Evolutionary conservation across 2,888 invertebrate genomes (phyloP), one percentile per base, ranked within the genome.

Genomic region (Hemaris fuciformis): DNA sequence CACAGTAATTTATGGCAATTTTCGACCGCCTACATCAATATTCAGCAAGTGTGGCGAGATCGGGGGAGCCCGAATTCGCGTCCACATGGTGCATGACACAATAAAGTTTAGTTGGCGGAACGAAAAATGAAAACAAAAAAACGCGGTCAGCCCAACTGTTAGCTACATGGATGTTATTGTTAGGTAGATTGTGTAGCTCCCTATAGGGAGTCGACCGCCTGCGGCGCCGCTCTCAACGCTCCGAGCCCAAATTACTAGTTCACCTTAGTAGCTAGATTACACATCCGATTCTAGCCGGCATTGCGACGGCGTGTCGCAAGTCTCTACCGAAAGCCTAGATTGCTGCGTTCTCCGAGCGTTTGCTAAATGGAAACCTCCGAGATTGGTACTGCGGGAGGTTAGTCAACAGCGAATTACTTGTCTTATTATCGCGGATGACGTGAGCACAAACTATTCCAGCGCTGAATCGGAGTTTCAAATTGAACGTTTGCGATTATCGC

Each of bases 81-180:
- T 73, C 79, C 85, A 85, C 82, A 88, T 87, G 87, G 81, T 74
- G 80, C 81, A 84, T 83, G 81, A 80, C 83, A 81, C 80, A 76
- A 83, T 83, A 76, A 81, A 84, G 79, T 85, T 87, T 87, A 88
- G n/a, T n/a, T 84, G 82, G 79, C 75, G 76, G 78, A 82, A 83
- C 80, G 79, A 76, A 79, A 78, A 79, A 78, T 64, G 73, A 76
- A 81, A 83, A 81, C 80, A 86, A 85, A 84, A n/a, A 48, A 80
- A 76, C 71, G 75, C 70, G 76, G 79, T 75, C 76, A 75, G 76
- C 74, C 81, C 87, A 87, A 87, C 85, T 87, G 88, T 85, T 85
- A 80, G 78, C 53, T 31, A 27, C 31, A 74, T 76, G 71, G 73
- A 77, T 76, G 79, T 78, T 81, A 80, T 82, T 80, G 79, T 77